Base-by-base conservation (phyloP, 2,888 invertebrate genomes). In the Chrysolina americana region DNA sequence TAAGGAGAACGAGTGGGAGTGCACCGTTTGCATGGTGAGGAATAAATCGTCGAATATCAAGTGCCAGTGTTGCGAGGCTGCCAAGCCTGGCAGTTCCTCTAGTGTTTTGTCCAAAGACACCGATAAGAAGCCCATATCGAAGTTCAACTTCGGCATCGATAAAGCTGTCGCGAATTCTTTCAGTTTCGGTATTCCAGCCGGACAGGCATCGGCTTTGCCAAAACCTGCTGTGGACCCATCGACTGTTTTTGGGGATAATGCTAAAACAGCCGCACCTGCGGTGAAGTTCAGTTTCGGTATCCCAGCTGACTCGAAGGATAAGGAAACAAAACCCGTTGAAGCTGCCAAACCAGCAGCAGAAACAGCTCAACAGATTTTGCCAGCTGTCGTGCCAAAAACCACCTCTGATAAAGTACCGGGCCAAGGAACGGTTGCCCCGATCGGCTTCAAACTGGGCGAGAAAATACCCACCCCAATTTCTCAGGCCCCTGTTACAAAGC, bases 31-130 rank as follows among this genome's bases (percentile, higher is more conserved):
- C 83, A 89, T 92, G 89, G 89, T 92, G 0, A 88, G 88, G 71
- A 93, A 93, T 83, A 78, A 80, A 50, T 64, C 74, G 5, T 36
- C 68, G 10, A 69, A 70, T 23, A 71, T 62, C 8, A 89, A 89
- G 76, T 93, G 93, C 84, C 87, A 89, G 68, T 91, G 92, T 80
- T 93, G 93, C 83, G 90, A 90, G 77, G 89, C 91, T 70, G 83
- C 87, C 0, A 91, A 90, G 83, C 90, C 90, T 89, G 89, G 69
- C 70, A 73, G 28, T 56, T 65, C 50, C n/a, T 70, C 70, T 0
- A 15, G 41, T 13, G 15, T 66, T 6, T 8, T 68, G 8, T 70
- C 68, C 23, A 59, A 68, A 19, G 50, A 81, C 48, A 84, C 80
- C 8, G 63, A 80, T 48, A 79, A 82, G 68, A 78, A 81, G 78